phyloP scores from a whole-genome alignment of 2,888 invertebrate genomes.

The Heteropelma amictum region DNA sequence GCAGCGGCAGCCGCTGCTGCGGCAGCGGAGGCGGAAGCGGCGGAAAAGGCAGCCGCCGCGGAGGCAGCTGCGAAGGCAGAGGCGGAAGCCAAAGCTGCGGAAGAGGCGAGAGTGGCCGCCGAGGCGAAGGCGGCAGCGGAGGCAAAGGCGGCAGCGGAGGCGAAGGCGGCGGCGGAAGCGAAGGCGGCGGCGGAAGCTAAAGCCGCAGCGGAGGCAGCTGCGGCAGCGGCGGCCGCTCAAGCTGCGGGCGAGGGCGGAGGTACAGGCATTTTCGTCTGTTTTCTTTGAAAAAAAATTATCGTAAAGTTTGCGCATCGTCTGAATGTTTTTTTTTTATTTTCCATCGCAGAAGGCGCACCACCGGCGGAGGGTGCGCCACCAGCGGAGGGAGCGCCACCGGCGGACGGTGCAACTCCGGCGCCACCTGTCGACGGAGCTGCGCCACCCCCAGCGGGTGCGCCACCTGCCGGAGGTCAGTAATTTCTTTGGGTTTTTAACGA shows the following conservation, averaged over 20 bases:
- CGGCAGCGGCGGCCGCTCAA: constrained; percentile 1
- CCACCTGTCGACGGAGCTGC: constrained; percentile 59
- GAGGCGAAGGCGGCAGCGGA: constrained; percentile 26
- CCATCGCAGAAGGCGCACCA: constrained; percentile 29
- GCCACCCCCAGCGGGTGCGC: constrained; percentile 60
- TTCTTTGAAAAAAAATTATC: not conserved
- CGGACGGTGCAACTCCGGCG: constrained; percentile 57
- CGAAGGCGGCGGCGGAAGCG: constrained; percentile 14
- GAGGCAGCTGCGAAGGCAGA: constrained; percentile 13
- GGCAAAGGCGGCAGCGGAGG: constrained; percentile 24
- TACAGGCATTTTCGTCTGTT: too few relatives aligned
- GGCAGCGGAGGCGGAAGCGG: constrained; percentile 25
- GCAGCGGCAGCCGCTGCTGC: too few relatives aligned
- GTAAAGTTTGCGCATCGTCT: too few relatives aligned
- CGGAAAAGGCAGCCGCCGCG: constrained; percentile 12
- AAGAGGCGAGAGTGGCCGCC: constrained; percentile 14
- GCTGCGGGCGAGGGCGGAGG: constrained; percentile 25
- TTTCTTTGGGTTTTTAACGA: not conserved
- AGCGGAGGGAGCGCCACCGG: constrained; percentile 55
- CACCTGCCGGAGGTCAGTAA: constrained; percentile 61
- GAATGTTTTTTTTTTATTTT: not conserved
- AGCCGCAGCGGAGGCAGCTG: constrained; percentile 26
- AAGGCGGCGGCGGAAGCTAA: constrained; percentile 18
- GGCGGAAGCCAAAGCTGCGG: constrained; percentile 2
- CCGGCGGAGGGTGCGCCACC: constrained; percentile 64